These are phyloP conservation scores for Eupithecia subfuscata DNA, from an alignment of 2,888 invertebrate genomes.

Conservation along the genomic window DNA sequence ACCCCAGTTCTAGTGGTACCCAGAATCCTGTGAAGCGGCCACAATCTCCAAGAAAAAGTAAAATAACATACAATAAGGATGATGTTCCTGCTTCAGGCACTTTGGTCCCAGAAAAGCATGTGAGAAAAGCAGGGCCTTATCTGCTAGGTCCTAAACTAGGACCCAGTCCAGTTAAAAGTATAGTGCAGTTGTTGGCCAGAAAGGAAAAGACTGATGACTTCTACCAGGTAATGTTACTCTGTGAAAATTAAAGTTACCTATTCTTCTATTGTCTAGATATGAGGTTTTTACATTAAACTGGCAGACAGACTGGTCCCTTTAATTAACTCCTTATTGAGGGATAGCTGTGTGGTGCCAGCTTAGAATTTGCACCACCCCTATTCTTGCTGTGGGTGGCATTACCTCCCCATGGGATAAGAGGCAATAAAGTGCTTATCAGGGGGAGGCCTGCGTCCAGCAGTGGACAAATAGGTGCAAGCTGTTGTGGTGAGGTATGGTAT, in stretches of 20 bases:
- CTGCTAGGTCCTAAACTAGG: conserved; percentile 88
- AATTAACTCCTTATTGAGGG: neutral
- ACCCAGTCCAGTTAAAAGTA: conserved; percentile 89
- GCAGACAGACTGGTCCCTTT: neutral
- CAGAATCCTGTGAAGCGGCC: conserved; percentile 67
- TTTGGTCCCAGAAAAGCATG: conserved; percentile 78
- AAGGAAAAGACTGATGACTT: conserved; percentile 88
- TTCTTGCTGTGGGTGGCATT: no score
- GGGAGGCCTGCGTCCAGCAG: no score
- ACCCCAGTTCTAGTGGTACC: conserved; percentile 63
- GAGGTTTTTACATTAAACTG: neutral
- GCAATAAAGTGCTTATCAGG: no score
- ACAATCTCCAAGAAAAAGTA: conserved; percentile 59
- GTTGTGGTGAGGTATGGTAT: no score
- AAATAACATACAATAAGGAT: conserved; percentile 63
- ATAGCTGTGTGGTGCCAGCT: no score
- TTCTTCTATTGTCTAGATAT: no score
- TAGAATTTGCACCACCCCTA: no score
- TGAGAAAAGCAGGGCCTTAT: conserved; percentile 87
- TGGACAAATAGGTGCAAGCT: no score
- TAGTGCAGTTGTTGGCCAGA: conserved; percentile 89
- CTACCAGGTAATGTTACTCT: conserved; percentile 77
- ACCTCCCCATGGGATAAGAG: no score
- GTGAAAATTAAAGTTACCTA: no score
- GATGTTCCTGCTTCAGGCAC: conserved; percentile 81